Conservation (phyloP, 1,140 invertebrate species). For the Ditylenchus dipsaci region DNA sequence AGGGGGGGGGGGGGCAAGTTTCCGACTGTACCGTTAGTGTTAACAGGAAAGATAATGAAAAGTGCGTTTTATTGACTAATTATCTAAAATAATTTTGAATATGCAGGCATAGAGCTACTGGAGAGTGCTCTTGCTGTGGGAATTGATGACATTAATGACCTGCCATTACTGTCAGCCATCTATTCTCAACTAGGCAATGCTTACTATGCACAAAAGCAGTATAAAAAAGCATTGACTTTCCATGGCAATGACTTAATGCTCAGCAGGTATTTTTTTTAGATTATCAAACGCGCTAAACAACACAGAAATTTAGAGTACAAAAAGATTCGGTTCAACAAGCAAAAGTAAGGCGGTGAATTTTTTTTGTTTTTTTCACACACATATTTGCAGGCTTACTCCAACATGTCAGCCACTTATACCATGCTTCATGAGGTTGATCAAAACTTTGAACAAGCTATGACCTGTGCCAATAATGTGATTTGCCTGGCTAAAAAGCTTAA, state of each 20-base stretch:
- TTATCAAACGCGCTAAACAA: background rate
- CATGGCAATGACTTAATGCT: conserved; percentile 12
- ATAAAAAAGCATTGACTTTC: conserved; percentile 7
- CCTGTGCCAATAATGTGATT: conserved; percentile 4
- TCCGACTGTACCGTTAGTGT: too few relatives aligned
- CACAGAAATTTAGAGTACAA: conserved; percentile 8
- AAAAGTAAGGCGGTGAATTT: background rate
- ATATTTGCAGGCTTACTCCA: background rate
- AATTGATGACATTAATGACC: conserved; percentile 9
- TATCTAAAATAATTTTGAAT: background rate
- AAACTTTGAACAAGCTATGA: conserved; percentile 13
- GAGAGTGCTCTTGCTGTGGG: conserved; percentile 8
- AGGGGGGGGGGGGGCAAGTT: too few relatives aligned
- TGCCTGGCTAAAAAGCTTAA: conserved; percentile 3
- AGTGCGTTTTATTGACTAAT: too few relatives aligned
- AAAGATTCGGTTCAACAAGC: conserved; percentile 18
- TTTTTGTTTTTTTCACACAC: background rate
- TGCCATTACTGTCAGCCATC: conserved; percentile 16
- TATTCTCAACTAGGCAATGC: conserved; percentile 19
- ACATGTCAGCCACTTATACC: conserved; percentile 12
- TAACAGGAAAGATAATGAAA: too few relatives aligned
- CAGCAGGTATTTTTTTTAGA: conserved; percentile 4
- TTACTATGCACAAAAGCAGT: conserved; percentile 16
- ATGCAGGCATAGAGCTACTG: conserved; percentile 15
- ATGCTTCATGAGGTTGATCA: conserved; percentile 15